Conservation (phyloP, 1,140 invertebrate species). For the Calliopsis andreniformis region DNA sequence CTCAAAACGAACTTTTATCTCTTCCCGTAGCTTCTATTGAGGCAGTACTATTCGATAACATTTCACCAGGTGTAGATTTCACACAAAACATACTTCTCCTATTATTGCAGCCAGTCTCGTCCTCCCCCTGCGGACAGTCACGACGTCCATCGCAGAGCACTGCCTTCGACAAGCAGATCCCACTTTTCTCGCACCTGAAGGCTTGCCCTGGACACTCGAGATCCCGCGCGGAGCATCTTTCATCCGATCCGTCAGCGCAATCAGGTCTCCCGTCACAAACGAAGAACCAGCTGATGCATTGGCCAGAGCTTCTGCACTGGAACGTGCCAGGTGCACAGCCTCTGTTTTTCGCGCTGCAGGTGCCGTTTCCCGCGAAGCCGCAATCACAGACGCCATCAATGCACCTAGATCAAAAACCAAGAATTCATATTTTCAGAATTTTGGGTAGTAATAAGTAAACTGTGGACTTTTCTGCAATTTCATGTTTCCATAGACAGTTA, state of each 20-base stretch:
- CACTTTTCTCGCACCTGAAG: constrained; percentile 83
- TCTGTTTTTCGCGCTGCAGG: constrained; percentile 87
- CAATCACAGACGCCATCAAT: constrained; percentile 91
- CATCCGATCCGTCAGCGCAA: constrained; percentile 92
- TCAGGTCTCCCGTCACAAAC: constrained; percentile 95
- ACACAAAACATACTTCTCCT: constrained; percentile 83
- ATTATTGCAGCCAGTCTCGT: constrained; percentile 88
- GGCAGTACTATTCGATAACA: too few relatives aligned
- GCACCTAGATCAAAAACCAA: too few relatives aligned
- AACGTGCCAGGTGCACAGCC: constrained; percentile 93
- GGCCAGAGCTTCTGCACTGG: constrained; percentile 89
- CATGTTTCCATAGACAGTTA: too few relatives aligned
- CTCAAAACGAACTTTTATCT: too few relatives aligned
- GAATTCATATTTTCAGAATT: too few relatives aligned
- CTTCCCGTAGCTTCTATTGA: too few relatives aligned
- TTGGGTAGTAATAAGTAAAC: too few relatives aligned
- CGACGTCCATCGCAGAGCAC: constrained; percentile 88
- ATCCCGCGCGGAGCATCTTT: constrained; percentile 83
- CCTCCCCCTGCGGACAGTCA: constrained; percentile 91
- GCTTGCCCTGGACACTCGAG: constrained; percentile 82
- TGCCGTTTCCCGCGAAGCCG: constrained; percentile 78
- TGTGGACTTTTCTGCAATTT: too few relatives aligned
- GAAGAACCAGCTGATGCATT: constrained; percentile 95
- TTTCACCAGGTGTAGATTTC: too few relatives aligned
- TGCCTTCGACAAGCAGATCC: constrained; percentile 87